Conservation (phyloP, 2,888 invertebrate species). For the Zaprionus obscuricornis region DNA sequence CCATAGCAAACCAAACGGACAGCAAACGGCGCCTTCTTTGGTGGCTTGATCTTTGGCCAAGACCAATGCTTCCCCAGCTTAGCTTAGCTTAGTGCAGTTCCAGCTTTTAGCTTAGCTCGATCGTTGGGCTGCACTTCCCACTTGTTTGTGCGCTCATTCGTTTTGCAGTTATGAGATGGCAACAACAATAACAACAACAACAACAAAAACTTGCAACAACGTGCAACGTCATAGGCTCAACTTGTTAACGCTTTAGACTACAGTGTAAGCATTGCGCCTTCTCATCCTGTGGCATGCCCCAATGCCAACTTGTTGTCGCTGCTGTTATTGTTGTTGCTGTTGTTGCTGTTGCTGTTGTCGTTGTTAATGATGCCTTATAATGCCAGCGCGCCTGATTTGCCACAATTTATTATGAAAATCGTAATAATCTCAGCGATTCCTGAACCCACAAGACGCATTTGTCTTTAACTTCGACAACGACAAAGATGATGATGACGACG, state of each 20-base stretch:
- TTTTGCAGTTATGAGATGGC: slow-evolving; percentile 58
- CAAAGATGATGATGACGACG: slow-evolving; percentile 52
- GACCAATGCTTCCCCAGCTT: slow-evolving; percentile 28
- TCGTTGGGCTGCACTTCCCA: slow-evolving; percentile 65
- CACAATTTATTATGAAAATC: slow-evolving; percentile 82
- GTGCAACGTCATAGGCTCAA: slow-evolving; percentile 58
- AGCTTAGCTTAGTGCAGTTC: slow-evolving; percentile 23
- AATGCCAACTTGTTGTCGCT: slow-evolving; percentile 2
- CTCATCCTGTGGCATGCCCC: slow-evolving; percentile 38
- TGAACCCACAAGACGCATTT: slow-evolving; percentile 79
- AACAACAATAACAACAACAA: slow-evolving; percentile 26
- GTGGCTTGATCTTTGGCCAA: slow-evolving; percentile 75
- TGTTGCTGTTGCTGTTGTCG: slow-evolving; percentile 51
- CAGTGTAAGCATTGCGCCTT: slow-evolving; percentile 76
- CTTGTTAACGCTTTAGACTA: slow-evolving; percentile 75
- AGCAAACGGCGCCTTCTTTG: slow-evolving; percentile 65
- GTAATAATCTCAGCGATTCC: slow-evolving; percentile 77
- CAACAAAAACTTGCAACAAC: slow-evolving; percentile 5
- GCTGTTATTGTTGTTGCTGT: slow-evolving; percentile 37
- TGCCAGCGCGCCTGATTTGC: slow-evolving; percentile 82
- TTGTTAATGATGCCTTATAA: slow-evolving; percentile 79
- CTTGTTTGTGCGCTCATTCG: slow-evolving; percentile 65
- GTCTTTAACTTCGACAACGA: slow-evolving; percentile 69
- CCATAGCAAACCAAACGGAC: background rate
- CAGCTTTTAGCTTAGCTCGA: background rate